A percentile compares a stretch with the other conserved stretches of the same genome.
phyloP scores from a whole-genome alignment of 2,888 invertebrate genomes.

The Sarcophaga carnaria region DNA sequence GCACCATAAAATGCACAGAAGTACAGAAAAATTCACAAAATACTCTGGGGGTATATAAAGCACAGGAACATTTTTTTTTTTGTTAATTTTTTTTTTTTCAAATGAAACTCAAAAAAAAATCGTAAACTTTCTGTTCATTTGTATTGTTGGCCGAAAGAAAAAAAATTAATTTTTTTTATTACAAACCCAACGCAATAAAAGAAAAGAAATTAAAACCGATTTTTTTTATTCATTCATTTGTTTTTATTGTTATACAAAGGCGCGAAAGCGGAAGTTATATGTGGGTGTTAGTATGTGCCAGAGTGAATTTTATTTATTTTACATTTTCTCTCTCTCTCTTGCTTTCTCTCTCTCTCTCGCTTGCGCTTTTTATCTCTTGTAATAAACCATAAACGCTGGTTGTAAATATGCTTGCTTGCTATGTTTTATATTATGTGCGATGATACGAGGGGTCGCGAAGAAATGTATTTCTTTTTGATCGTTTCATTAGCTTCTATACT shows the following conservation, averaged over 20 bases:
- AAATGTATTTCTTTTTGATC: too few species aligned
- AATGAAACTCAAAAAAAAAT: not conserved
- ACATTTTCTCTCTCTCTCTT: too few species aligned
- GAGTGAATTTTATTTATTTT: not conserved
- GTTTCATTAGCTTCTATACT: too few species aligned
- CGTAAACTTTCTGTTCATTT: constrained; percentile 30
- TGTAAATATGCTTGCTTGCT: not conserved
- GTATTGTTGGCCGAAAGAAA: constrained; percentile 6
- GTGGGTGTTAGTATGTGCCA: constrained; percentile 9
- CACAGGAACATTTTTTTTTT: constrained; percentile 18
- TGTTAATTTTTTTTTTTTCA: constrained; percentile 19
- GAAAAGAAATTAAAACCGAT: not conserved
- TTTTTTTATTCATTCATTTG: not conserved
- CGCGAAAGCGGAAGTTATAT: constrained; percentile 44
- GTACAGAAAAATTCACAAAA: constrained; percentile 11
- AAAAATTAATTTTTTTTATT: constrained; percentile 2
- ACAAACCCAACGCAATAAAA: not conserved
- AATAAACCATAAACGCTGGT: not conserved
- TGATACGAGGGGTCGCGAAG: too few species aligned
- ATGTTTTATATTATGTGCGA: not conserved
- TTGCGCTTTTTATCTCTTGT: not conserved
- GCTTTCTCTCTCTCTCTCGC: too few species aligned
- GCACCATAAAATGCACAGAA: not conserved
- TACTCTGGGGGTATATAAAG: constrained; percentile 20
- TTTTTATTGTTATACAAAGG: constrained; percentile 18